Evolutionary conservation across 2,888 invertebrate species (phyloP).

Genomic region (Tillus elongatus): DNA sequence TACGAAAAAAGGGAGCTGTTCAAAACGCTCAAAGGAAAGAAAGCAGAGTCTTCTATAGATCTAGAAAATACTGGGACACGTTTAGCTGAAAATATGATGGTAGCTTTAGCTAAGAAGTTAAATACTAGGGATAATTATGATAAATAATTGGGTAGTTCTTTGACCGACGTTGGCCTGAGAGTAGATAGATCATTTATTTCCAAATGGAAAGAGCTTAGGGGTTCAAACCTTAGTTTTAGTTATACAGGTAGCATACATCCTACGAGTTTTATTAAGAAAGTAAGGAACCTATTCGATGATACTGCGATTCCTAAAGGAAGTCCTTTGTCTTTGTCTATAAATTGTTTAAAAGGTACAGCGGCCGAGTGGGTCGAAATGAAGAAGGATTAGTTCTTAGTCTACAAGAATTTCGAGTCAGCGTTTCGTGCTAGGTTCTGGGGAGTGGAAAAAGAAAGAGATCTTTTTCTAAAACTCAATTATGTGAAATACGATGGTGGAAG

Average conservation of each 20-base stretch:
- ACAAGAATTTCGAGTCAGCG: constrained; percentile 3
- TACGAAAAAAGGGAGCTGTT: no score
- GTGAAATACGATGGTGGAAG: constrained; percentile 7
- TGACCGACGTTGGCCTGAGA: no score
- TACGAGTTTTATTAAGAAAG: constrained; percentile 9
- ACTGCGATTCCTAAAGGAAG: constrained; percentile 1
- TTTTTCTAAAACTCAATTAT: constrained; percentile 7
- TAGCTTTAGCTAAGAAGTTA: no score
- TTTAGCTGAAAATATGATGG: no score
- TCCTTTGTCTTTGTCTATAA: not conserved
- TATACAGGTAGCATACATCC: constrained; percentile 6
- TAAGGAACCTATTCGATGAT: constrained; percentile 7
- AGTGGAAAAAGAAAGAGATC: constrained; percentile 8
- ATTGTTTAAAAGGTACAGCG: constrained; percentile 8
- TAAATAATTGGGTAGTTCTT: no score
- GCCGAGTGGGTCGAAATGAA: constrained; percentile 9
- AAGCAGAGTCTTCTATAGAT: no score
- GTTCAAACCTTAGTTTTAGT: constrained; percentile 7
- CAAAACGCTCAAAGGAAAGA: no score
- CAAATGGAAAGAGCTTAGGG: constrained; percentile 10
- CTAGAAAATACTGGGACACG: no score
- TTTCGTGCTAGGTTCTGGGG: constrained; percentile 11
- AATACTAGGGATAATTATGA: no score
- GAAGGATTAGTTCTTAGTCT: not conserved
- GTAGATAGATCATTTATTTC: constrained; percentile 7